Percentiles rank a stretch among this genome's conserved stretches.
Conservation (phyloP, 2,888 invertebrate genomes). For the Hofmannophila pseudospretella region DNA sequence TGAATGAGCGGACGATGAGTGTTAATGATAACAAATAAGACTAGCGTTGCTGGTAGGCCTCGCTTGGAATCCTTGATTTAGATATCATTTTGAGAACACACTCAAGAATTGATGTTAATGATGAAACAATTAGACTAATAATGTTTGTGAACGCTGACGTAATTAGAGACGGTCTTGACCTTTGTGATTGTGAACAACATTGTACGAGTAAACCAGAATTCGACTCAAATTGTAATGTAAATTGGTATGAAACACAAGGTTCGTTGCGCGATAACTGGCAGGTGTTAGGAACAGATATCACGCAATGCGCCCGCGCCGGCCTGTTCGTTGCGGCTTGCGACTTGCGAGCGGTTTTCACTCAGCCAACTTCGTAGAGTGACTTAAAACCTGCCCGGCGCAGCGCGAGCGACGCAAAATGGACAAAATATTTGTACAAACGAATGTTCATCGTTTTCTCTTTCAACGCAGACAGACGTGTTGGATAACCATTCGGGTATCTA, state of each 20-base stretch:
- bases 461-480: slow-evolving; percentile 15
- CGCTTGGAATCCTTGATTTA: slow-evolving; percentile 37
- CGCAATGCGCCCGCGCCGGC: slow-evolving; percentile 37
- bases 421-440: slow-evolving; percentile 64
- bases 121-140: slow-evolving; percentile 24
- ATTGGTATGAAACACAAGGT: slow-evolving; percentile 45
- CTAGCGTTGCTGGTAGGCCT: slow-evolving; percentile 29
- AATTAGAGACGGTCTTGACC: slow-evolving; percentile 48
- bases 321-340: not conserved
- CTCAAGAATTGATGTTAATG: slow-evolving; percentile 31
- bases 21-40: slow-evolving; percentile 59
- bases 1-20: slow-evolving; percentile 47
- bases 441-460: slow-evolving; percentile 58
- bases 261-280: slow-evolving; percentile 45
- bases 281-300: slow-evolving; percentile 58
- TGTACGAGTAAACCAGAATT: slow-evolving; percentile 43
- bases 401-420: slow-evolving; percentile 42
- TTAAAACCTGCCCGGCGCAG: slow-evolving; percentile 49
- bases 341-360: slow-evolving; percentile 58
- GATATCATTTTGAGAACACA: slow-evolving; percentile 23
- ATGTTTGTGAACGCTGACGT: slow-evolving; percentile 23
- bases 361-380: slow-evolving; percentile 43
- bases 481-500: slow-evolving; percentile 5
- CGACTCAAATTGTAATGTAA: slow-evolving; percentile 36
- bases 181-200: slow-evolving; percentile 33